These are phyloP conservation scores for Drosophila lini DNA, from an alignment of 1,140 invertebrate genomes.

Conservation along the genomic window DNA sequence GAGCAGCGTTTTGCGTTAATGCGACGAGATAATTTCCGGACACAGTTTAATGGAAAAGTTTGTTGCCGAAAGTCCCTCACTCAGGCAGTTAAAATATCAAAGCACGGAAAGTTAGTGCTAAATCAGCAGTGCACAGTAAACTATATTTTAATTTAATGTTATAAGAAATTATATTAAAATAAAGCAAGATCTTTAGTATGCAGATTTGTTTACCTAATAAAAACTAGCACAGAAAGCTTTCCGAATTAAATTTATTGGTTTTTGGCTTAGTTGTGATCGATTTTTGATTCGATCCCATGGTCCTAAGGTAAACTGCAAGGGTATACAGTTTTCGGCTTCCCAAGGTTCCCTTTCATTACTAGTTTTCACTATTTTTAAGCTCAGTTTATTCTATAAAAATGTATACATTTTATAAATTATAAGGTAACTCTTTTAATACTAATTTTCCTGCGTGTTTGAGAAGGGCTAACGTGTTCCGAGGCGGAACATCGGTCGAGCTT, in stretches of 20 bases:
- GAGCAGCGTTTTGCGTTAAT: slow-evolving; percentile 48
- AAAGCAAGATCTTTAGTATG: background rate
- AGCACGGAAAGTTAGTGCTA: slow-evolving; percentile 21
- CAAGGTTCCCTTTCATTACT: no score
- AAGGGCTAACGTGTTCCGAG: background rate
- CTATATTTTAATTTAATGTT: background rate
- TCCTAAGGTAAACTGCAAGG: no score
- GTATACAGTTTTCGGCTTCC: no score
- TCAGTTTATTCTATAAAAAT: background rate
- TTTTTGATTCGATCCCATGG: no score
- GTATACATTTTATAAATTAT: background rate
- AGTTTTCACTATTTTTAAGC: background rate
- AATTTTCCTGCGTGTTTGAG: background rate
- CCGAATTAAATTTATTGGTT: no score
- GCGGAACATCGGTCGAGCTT: slow-evolving; percentile 7
- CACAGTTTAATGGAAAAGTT: slow-evolving; percentile 52
- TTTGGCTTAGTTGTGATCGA: no score
- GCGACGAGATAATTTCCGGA: slow-evolving; percentile 63
- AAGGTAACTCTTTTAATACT: background rate
- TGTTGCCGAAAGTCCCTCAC: slow-evolving; percentile 41
- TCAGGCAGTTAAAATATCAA: slow-evolving; percentile 48
- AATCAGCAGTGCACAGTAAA: slow-evolving; percentile 12
- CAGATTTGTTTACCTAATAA: no score
- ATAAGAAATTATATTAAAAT: background rate
- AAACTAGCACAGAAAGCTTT: no score